A percentile compares a stretch with the other conserved stretches of the same genome.
Evolutionary conservation across 1,140 invertebrate species (phyloP).

Genomic region (Rhynchophorus ferrugineus): DNA sequence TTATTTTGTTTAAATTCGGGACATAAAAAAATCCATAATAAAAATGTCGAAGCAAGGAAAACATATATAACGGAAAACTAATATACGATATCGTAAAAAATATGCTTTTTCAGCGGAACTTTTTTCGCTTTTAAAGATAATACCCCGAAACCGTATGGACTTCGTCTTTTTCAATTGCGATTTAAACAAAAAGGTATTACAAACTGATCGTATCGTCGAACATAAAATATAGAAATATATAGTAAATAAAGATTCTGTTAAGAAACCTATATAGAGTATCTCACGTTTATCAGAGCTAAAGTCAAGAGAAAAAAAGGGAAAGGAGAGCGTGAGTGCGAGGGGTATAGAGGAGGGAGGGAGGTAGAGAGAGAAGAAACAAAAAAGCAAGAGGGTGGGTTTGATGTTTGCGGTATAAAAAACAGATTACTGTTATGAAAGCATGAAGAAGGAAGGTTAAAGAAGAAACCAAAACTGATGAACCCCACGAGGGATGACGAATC

Average conservation of each 20-base stretch:
- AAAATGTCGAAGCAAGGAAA: neutral
- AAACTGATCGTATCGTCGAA: neutral
- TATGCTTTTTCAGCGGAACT: neutral
- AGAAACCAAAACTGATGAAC: slow-evolving; percentile 26
- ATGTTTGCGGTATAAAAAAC: slow-evolving; percentile 25
- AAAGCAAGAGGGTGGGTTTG: slow-evolving; percentile 2
- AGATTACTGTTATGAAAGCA: slow-evolving; percentile 27
- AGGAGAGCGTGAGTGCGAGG: neutral
- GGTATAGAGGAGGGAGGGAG: too few relatives aligned
- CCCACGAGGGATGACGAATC: slow-evolving; percentile 23
- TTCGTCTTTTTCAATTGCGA: neutral
- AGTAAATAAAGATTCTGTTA: neutral
- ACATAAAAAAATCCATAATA: neutral
- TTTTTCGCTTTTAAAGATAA: neutral
- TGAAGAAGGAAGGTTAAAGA: slow-evolving; percentile 24
- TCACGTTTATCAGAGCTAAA: neutral
- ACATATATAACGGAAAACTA: neutral
- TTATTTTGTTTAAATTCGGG: neutral
- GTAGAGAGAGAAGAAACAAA: neutral
- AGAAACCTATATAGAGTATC: neutral
- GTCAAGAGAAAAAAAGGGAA: neutral
- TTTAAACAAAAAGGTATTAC: neutral
- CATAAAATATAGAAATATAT: neutral
- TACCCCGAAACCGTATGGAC: neutral
- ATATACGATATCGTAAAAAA: neutral